phyloP scores from a whole-genome alignment of 2,888 invertebrate genomes.

The Cataglyphis cursor region DNA sequence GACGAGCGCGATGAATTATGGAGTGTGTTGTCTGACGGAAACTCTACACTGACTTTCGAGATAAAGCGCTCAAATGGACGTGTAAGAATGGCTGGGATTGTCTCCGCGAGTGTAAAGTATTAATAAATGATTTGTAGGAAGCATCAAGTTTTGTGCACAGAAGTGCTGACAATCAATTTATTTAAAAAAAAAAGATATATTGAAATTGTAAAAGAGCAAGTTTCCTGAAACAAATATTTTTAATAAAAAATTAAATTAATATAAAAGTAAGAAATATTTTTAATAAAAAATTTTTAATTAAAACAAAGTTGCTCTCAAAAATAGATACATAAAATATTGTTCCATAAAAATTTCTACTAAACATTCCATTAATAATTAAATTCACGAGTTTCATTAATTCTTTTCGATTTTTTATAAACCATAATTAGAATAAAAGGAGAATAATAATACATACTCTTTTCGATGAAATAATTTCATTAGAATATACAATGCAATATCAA shows the following conservation, averaged over 20 bases:
- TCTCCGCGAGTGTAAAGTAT: slow-evolving; percentile 14
- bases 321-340: neutral
- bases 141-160: neutral
- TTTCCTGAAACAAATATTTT: neutral
- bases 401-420: neutral
- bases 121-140: neutral
- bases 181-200: neutral
- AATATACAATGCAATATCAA: neutral
- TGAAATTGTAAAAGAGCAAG: neutral
- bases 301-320: neutral
- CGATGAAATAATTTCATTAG: neutral
- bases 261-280: neutral
- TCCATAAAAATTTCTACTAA: neutral
- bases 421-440: neutral
- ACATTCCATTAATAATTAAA: neutral
- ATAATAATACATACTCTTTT: neutral
- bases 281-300: neutral
- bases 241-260: neutral
- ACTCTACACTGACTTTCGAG: neutral
- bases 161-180: neutral
- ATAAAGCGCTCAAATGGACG: slow-evolving; percentile 24
- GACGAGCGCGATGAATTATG: slow-evolving; percentile 38
- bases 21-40: slow-evolving; percentile 18
- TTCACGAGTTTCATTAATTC: neutral
- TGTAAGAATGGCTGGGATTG: slow-evolving; percentile 5